Percentiles rank a stretch among this genome's conserved stretches.
Evolutionary conservation across 1,140 invertebrate species (phyloP).

Genomic region (Oedothorax gibbosus): DNA sequence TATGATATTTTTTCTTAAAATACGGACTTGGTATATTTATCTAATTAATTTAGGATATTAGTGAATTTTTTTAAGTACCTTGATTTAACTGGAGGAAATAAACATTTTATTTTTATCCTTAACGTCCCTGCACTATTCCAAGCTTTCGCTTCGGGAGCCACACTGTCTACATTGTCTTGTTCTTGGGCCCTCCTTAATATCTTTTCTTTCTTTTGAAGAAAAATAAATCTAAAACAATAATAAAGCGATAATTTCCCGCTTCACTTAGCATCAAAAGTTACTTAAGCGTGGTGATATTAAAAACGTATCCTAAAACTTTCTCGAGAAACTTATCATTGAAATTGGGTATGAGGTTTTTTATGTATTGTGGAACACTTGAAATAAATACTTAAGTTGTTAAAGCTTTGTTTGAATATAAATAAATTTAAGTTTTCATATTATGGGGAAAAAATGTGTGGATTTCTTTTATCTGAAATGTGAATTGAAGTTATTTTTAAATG

Average conservation of each 20-base stretch:
- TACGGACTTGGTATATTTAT: too few species aligned
- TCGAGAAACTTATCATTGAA: slow-evolving; percentile 20
- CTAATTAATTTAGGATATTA: too few species aligned
- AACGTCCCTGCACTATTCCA: neutral
- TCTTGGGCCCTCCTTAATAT: neutral
- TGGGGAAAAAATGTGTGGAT: too few species aligned
- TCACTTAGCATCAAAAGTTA: slow-evolving; percentile 39
- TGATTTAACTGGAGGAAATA: neutral
- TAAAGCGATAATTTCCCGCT: slow-evolving; percentile 30
- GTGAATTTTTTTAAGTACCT: too few species aligned
- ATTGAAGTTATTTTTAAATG: too few species aligned
- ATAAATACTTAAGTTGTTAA: too few species aligned
- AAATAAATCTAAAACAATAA: slow-evolving; percentile 29
- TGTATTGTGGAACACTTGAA: too few species aligned
- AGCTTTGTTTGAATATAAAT: too few species aligned
- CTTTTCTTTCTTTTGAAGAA: neutral
- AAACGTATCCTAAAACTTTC: slow-evolving; percentile 24
- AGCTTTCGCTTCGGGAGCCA: slow-evolving; percentile 10
- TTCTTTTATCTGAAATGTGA: too few species aligned
- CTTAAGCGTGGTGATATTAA: slow-evolving; percentile 27
- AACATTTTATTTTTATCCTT: neutral
- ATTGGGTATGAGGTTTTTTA: neutral
- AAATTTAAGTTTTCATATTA: too few species aligned
- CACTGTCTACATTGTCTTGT: slow-evolving; percentile 19
- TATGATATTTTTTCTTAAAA: too few species aligned